Percentiles rank a stretch among this genome's conserved stretches.
Evolutionary conservation across 2,888 invertebrate genomes (phyloP).

Genomic region (Pristionchus arcanus): DNA sequence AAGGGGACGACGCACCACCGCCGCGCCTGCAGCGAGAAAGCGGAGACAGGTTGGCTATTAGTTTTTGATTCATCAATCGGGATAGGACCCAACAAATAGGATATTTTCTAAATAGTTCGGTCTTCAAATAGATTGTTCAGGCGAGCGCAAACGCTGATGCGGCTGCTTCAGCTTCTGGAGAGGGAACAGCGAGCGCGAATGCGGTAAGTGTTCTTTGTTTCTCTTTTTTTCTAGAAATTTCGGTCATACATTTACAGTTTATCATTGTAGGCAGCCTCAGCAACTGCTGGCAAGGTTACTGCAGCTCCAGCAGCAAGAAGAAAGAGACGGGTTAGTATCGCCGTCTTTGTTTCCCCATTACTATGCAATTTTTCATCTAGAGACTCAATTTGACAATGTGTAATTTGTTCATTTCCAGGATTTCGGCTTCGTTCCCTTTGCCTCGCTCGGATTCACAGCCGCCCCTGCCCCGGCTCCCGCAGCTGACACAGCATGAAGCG

Average conservation of each 20-base stretch:
- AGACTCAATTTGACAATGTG: too few species aligned
- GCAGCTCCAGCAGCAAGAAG: background rate
- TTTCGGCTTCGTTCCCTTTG: slow-evolving; percentile 16
- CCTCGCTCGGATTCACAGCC: background rate
- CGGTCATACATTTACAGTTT: background rate
- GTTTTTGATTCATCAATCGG: too few species aligned
- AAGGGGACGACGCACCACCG: background rate
- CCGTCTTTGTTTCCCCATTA: too few species aligned
- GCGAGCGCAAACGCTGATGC: background rate
- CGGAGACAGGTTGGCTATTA: background rate
- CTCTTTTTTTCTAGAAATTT: too few species aligned
- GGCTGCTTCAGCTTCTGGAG: background rate
- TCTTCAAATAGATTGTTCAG: too few species aligned
- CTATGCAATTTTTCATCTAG: too few species aligned
- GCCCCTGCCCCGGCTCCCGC: background rate
- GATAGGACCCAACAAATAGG: too few species aligned
- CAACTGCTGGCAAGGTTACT: background rate
- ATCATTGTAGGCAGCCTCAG: background rate
- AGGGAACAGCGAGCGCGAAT: background rate
- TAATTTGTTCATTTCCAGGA: background rate
- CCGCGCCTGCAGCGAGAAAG: background rate
- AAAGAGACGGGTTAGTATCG: background rate
- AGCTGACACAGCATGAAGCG: background rate
- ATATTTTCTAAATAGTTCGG: background rate
- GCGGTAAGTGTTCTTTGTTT: background rate